Evolutionary conservation across 2,888 invertebrate species (phyloP).

Genomic region (Erpobdella octoculata): DNA sequence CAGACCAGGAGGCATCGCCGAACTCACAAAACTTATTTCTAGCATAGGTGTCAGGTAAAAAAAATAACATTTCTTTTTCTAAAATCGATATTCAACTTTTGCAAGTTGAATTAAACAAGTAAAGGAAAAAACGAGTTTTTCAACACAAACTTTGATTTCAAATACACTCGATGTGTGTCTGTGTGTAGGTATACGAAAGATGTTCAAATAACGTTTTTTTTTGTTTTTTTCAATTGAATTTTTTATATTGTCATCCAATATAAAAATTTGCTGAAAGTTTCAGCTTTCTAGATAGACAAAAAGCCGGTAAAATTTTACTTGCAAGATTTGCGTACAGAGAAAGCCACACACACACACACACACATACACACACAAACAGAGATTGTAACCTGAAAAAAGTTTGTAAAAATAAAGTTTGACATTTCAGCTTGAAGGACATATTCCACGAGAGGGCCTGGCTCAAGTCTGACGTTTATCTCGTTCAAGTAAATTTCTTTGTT

Average conservation of each 20-base stretch:
- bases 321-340: too few species aligned
- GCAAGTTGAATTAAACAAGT: not conserved
- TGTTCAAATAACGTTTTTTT: not conserved
- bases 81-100: not conserved
- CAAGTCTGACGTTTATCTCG: slow-evolving; percentile 71
- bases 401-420: not conserved
- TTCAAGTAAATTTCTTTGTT: slow-evolving; percentile 44
- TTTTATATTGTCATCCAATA: too few species aligned
- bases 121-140: too few species aligned
- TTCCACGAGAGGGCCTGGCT: slow-evolving; percentile 93
- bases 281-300: too few species aligned
- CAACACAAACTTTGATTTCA: too few species aligned
- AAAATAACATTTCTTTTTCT: not conserved
- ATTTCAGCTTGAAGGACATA: slow-evolving; percentile 73
- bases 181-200: too few species aligned
- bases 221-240: too few species aligned
- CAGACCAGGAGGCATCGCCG: slow-evolving; percentile 78
- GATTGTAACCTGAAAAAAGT: too few species aligned
- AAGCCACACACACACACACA: too few species aligned
- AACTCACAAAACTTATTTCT: slow-evolving; percentile 69
- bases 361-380: too few species aligned
- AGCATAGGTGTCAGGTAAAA: slow-evolving; percentile 63
- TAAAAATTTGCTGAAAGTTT: too few species aligned
- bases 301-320: too few species aligned
- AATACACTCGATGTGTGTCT: not conserved